These are phyloP conservation scores for Hololepta plana DNA, from an alignment of 2,888 invertebrate species.

Conservation along the genomic window DNA sequence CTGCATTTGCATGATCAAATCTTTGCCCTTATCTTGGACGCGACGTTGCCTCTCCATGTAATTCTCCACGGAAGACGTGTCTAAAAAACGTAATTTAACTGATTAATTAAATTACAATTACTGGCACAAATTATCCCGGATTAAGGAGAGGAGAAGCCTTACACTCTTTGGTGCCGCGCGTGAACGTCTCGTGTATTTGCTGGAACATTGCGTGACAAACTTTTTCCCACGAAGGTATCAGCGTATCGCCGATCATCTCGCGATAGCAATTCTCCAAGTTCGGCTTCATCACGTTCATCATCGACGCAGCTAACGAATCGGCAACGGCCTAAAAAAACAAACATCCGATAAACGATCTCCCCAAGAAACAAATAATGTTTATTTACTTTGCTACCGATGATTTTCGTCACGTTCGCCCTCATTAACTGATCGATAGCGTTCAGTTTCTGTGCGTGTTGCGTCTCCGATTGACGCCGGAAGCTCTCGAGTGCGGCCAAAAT, in stretches of 20 bases:
- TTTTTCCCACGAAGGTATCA: conserved; percentile 76
- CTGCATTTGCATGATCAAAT: conserved; percentile 26
- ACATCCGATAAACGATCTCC: background rate
- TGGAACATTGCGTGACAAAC: conserved; percentile 72
- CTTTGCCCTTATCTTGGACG: conserved; percentile 26
- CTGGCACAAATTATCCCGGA: conserved; percentile 4
- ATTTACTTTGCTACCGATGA: conserved; percentile 60
- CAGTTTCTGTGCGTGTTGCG: conserved; percentile 54
- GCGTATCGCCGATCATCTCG: conserved; percentile 53
- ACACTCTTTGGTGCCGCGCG: conserved; percentile 83
- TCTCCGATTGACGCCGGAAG: conserved; percentile 52
- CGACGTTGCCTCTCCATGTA: conserved; percentile 27
- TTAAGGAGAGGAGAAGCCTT: conserved; percentile 23
- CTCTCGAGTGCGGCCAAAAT: conserved; percentile 50
- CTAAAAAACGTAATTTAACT: conserved; percentile 14
- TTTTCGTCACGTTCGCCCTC: conserved; percentile 61
- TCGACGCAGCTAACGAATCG: conserved; percentile 52
- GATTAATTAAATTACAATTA: conserved; percentile 4
- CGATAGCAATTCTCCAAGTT: conserved; percentile 61
- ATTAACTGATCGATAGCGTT: conserved; percentile 54
- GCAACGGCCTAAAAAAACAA: conserved; percentile 40
- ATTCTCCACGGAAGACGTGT: conserved; percentile 26
- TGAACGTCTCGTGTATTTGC: conserved; percentile 78
- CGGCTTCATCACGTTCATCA: conserved; percentile 50
- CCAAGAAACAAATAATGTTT: background rate